Base-by-base conservation (phyloP, 2,888 invertebrate species). In the Ischnus inquisitorius region DNA sequence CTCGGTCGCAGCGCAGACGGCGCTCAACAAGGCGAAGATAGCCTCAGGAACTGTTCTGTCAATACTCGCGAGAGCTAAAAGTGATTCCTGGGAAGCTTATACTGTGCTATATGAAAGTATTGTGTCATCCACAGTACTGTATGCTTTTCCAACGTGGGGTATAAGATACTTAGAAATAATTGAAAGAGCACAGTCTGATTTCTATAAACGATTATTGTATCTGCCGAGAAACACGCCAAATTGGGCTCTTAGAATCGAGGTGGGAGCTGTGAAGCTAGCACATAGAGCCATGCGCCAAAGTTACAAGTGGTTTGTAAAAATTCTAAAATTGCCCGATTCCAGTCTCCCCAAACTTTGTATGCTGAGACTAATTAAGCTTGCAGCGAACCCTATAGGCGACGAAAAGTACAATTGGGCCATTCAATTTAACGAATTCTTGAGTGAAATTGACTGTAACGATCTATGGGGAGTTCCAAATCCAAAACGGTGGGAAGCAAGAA, bases 391-490 rank as follows among this genome's bases (percentile, higher is more conserved):
- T 28, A 48, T 48, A 2, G 48, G 48, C 1, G 68, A 48, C 0
- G 25, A 51, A 10, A 76, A 76, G 41, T 71, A 22, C 14, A 76
- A 76, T 28, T 76, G 76, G 69, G 67, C 68, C 6, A 4, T 34
- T 0, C 60, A 67, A 51, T 77, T 78, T 22, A 65, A 65, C 12
- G n/a, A 65, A 12, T 72, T 82, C 10, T 16, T 82, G 14, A 6
- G 19, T 0, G 34, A 41, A 39, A 71, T 48, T n/a, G 51, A 68
- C 8, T 25, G 43, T 14, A 8, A n/a, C 12, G 57, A 57, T 28
- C 69, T 81, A 1, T 76, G 81, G 81, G 68, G 76, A n/a, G 39
- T 28, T 14, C 14, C 14, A 10, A 60, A 81, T 8, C 54, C 81
- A n/a, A 46, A 68, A 1, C 12, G 5, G 14, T 68, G 68, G 48